Base-by-base conservation (phyloP, 2,888 invertebrate species). In the Prenolepis imparis region DNA sequence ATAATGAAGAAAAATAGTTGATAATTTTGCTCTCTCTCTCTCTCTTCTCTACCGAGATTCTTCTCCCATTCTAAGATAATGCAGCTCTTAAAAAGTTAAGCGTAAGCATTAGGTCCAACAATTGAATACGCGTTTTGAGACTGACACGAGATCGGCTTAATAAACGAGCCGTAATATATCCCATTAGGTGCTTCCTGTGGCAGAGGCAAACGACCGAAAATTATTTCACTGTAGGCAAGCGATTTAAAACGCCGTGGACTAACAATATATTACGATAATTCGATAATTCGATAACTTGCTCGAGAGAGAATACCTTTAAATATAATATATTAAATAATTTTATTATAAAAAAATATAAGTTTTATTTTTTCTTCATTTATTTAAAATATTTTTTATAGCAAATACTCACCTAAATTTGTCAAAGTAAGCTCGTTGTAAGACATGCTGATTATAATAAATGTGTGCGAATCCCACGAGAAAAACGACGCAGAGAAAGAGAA, bases 381-480 rank as follows among this genome's bases (percentile, higher is more conserved):
- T 52, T 52, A 52, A 8, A 52, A 52, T n/a, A 5, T 52, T n/a
- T 6, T 52, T n/a, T n/a, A 77, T 67, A 2, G 2, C 18, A 15
- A 18, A 28, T 44, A 61, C 77, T 86, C 86, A 94, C 94, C 94
- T 97, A 75, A 98, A 97, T 92, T 96, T 97, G 67, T 97, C 96
- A 93, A 98, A 98, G 94, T 98, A 98, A 0, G 97, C 97, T 91
- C 97, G 96, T 85, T 98, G 97, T 39, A 97, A 95, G 0, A 98
- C 97, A 93, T 98, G 97, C 91, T 97, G 97, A 86, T 98, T 97
- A 94, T 98, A 98, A 84, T 98, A 96, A 1, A 97, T 96, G 92
- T 98, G 98, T 0, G 98, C 97, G 92, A 98, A 97, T 0, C 97
- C 97, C 28, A 98, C 97, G 93, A 98, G 96, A 93, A 98, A 97